Evolutionary conservation across 2,113 vertebrate genomes (phyloP).

Genomic region (Zeus faber): DNA sequence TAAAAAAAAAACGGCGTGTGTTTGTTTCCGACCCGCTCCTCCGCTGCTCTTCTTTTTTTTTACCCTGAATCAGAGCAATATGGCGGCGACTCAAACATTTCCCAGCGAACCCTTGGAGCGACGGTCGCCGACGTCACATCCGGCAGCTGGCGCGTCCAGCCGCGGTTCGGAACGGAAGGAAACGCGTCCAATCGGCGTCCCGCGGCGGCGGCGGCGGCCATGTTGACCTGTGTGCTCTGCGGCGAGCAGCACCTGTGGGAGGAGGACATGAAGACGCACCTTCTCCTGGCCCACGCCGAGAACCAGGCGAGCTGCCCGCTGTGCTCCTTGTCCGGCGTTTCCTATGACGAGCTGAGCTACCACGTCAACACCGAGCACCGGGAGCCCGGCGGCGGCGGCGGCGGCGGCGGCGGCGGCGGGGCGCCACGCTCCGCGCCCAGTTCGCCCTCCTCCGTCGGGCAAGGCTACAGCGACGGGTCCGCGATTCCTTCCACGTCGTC

Average conservation of each 20-base stretch:
- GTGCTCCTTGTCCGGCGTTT: slow-evolving; percentile 71
- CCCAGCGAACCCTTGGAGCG: slow-evolving; percentile 45
- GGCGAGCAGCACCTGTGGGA: slow-evolving; percentile 73
- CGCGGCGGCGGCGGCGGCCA: no score
- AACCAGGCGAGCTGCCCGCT: slow-evolving; percentile 70
- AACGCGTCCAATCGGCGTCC: no score
- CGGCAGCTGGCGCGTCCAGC: slow-evolving; percentile 2
- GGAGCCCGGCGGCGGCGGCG: slow-evolving; percentile 42
- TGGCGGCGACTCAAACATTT: slow-evolving; percentile 59
- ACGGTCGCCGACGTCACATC: slow-evolving; percentile 37
- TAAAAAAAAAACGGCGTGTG: background rate
- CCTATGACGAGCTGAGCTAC: slow-evolving; percentile 73
- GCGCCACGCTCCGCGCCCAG: background rate
- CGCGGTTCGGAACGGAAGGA: no score
- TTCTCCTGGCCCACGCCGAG: slow-evolving; percentile 69
- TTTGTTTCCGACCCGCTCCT: slow-evolving; percentile 24
- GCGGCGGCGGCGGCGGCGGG: background rate
- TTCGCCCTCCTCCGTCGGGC: background rate
- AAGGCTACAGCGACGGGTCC: background rate
- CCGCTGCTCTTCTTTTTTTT: background rate
- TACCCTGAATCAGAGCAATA: slow-evolving; percentile 59
- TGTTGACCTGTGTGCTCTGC: slow-evolving; percentile 81
- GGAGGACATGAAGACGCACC: slow-evolving; percentile 73
- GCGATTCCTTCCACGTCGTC: no score
- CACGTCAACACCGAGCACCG: slow-evolving; percentile 73